phyloP scores from a whole-genome alignment of 2,888 invertebrate genomes.

The Mimachlamys varia region DNA sequence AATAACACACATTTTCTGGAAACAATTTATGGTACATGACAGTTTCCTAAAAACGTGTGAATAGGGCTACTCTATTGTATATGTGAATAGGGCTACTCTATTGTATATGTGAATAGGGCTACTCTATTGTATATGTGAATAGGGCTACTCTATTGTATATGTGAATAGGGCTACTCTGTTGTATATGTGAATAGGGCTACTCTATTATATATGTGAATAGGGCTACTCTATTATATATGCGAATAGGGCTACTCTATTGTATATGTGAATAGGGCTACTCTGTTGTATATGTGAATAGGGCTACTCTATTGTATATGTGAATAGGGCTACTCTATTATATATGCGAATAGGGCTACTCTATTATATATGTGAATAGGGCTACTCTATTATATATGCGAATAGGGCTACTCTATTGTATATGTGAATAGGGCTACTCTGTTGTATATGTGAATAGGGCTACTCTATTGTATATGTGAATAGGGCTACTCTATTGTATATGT shows the following conservation, averaged over 20 bases:
- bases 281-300: not conserved
- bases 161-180: not conserved
- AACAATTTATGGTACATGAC: constrained; percentile 8
- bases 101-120: not conserved
- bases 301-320: not conserved
- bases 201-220: not conserved
- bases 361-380: not conserved
- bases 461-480: not conserved
- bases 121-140: not conserved
- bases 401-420: not conserved
- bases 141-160: not conserved
- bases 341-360: not conserved
- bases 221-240: not conserved
- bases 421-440: not conserved
- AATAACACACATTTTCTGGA: not conserved
- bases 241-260: not conserved
- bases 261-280: not conserved
- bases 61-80: not conserved
- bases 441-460: not conserved
- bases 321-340: not conserved
- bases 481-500: not conserved
- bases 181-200: not conserved
- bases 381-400: not conserved
- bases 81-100: not conserved
- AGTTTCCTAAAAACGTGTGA: not conserved